Evolutionary conservation across 2,113 vertebrate genomes (phyloP), one percentile per base, ranked within the genome.

Genomic region (Sapayoa aenigma): DNA sequence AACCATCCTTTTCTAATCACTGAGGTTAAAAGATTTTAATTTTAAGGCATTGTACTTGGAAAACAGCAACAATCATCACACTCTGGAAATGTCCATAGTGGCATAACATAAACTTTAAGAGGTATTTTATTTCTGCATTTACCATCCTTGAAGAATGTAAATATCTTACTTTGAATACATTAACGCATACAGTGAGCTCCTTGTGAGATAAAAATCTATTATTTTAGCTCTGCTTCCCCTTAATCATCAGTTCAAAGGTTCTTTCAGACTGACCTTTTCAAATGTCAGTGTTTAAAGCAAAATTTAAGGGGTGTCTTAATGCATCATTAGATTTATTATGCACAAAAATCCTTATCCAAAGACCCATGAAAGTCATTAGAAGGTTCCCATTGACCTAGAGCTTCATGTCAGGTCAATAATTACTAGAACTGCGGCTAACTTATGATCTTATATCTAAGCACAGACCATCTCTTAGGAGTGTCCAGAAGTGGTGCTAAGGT

Each of bases 211-310:
- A 77, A 28, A 58, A 68, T 90, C 80, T 68, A 89, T 78, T 91
- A 47, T 76, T 94, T 95, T 89, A 95, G 44, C 37, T 91, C 69
- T 88, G 44, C 37, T 85, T 63, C 69, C 16, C 80, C 50, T 87
- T 84, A 90, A 89, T 89, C 22, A 81, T 63, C 65, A 73, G 50
- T 76, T 91, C 75, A 88, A 95, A 88, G 55, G 27, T 67, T 92
- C 52, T 76, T 92, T 94, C 41, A 44, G 52, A 44, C 10, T 67
- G 72, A 93, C 68, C 84, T 96, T 96, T 95, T 56, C 47, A 94
- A 96, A 96, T 96, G 81, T 89, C 95, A 96, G 14, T 50, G 66
- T 77, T 72, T 81, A 82, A 91, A 92, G 81, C 28, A 82, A 89
- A 96, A 82, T 66, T 18, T 53, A 85, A 74, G 50, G 66, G 4